phyloP scores from a whole-genome alignment of 1,140 invertebrate genomes.

The Homalodisca vitripennis region DNA sequence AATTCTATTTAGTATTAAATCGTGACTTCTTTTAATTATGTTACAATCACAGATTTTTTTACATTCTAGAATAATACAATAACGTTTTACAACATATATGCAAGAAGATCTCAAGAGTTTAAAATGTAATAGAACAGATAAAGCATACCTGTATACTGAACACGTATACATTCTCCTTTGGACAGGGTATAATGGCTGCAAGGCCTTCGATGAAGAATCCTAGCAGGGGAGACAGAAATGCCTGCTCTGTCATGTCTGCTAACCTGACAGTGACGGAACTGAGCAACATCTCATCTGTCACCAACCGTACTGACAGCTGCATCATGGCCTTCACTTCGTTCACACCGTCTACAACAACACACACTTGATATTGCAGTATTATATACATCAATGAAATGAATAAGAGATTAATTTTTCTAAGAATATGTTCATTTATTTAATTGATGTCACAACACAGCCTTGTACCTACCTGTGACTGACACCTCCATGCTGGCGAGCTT shows the following conservation, averaged over 20 bases:
- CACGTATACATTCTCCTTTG: slow-evolving; percentile 89
- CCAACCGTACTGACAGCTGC: slow-evolving; percentile 83
- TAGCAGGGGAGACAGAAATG: slow-evolving; percentile 88
- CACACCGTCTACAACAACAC: slow-evolving; percentile 68
- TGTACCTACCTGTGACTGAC: slow-evolving; percentile 75
- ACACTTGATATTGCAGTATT: background rate
- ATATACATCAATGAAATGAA: background rate
- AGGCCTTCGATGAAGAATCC: slow-evolving; percentile 90
- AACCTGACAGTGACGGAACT: slow-evolving; percentile 94
- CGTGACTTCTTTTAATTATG: no score
- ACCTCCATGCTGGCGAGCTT: slow-evolving; percentile 93
- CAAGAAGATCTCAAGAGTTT: background rate
- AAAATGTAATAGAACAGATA: background rate
- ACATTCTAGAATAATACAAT: no score
- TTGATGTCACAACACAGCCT: background rate
- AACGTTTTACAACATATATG: no score
- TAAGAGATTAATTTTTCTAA: background rate
- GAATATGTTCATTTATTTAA: background rate
- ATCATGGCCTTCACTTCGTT: slow-evolving; percentile 89
- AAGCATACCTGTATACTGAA: slow-evolving; percentile 76
- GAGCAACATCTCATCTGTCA: slow-evolving; percentile 92
- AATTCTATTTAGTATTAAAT: no score
- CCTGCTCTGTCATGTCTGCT: slow-evolving; percentile 89
- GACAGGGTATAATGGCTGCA: slow-evolving; percentile 87
- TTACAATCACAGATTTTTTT: no score